Conservation (phyloP, 2,113 vertebrate species). For the Laticauda colubrina region DNA sequence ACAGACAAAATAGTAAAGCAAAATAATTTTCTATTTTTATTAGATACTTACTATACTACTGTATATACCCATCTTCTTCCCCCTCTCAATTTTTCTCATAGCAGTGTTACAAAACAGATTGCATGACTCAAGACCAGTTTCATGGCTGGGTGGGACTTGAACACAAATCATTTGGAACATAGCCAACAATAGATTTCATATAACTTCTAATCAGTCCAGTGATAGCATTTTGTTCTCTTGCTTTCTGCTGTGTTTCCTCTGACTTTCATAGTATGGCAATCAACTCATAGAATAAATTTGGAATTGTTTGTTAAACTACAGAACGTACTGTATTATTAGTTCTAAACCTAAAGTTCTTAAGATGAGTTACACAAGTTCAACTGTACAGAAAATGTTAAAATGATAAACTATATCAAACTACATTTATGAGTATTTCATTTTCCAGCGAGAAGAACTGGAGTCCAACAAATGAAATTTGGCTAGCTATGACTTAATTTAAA, state of each 20-base stretch:
- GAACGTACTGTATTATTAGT: background rate
- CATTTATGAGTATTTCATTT: constrained; percentile 44
- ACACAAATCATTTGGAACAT: background rate
- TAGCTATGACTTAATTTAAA: constrained; percentile 59
- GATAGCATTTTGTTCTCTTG: background rate
- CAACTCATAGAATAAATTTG: background rate
- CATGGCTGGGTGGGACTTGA: background rate
- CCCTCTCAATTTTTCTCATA: background rate
- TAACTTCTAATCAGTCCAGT: background rate
- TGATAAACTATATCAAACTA: constrained; percentile 15
- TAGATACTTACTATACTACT: background rate
- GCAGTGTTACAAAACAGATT: background rate
- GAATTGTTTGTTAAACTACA: background rate
- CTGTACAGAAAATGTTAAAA: constrained; percentile 20
- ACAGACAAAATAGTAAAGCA: background rate
- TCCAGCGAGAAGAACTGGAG: constrained; percentile 58
- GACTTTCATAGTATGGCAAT: background rate
- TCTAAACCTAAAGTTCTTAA: background rate
- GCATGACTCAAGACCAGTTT: background rate
- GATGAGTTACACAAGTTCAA: background rate
- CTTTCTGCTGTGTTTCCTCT: background rate
- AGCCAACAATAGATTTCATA: background rate
- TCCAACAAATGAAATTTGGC: constrained; percentile 44
- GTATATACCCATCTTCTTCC: background rate
- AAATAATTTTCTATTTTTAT: background rate